Conservation (phyloP, 2,113 vertebrate genomes). For the Amphiprion ocellaris region DNA sequence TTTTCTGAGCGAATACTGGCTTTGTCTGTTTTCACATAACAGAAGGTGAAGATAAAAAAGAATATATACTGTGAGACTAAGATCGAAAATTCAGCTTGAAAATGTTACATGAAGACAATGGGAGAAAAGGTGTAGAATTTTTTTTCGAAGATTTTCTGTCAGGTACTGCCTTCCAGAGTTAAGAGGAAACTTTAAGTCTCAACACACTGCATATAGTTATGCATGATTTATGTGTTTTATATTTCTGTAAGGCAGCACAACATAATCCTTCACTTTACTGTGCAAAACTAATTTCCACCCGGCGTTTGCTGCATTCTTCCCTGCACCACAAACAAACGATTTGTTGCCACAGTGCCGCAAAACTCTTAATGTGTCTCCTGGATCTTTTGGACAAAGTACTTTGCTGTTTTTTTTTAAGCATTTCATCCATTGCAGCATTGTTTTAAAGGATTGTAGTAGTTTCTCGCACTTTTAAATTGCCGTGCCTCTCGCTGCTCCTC, state of each 20-base stretch:
- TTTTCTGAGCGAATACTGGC: too few species aligned
- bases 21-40: too few species aligned
- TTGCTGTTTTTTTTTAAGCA: slow-evolving; percentile 14
- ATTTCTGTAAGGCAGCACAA: background rate
- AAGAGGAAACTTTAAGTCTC: slow-evolving; percentile 8
- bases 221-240: background rate
- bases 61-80: too few species aligned
- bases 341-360: slow-evolving; percentile 29
- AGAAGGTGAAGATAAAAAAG: too few species aligned
- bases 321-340: slow-evolving; percentile 2
- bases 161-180: background rate
- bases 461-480: slow-evolving; percentile 33
- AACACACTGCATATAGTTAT: background rate
- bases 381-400: slow-evolving; percentile 34
- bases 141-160: background rate
- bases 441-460: slow-evolving; percentile 54
- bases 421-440: slow-evolving; percentile 38
- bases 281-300: slow-evolving; percentile 27
- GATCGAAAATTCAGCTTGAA: too few species aligned
- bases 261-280: slow-evolving; percentile 26
- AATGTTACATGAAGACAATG: background rate
- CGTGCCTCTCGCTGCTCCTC: slow-evolving; percentile 5
- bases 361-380: slow-evolving; percentile 16
- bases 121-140: background rate
- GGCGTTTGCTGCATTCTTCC: background rate